Evolutionary conservation across 1,140 invertebrate genomes (phyloP).

Genomic region (Leptopilina clavipes): DNA sequence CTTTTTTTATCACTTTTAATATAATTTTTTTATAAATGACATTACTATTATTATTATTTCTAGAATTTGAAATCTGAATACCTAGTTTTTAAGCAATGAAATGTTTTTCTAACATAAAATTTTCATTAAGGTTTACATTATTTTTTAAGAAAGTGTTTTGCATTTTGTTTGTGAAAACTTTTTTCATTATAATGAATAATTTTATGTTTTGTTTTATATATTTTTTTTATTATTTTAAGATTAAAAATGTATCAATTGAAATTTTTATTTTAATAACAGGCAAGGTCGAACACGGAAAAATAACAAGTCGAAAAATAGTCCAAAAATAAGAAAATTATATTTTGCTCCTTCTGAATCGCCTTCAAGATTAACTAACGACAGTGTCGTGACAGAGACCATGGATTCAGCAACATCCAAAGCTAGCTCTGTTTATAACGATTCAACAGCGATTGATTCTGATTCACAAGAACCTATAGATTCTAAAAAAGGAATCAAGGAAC

Average conservation of each 20-base stretch:
- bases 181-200: no score
- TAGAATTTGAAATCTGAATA: no score
- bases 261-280: not conserved
- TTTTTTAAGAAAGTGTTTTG: not conserved
- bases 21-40: no score
- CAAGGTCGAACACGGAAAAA: not conserved
- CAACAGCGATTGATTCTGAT: conserved; percentile 22
- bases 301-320: not conserved
- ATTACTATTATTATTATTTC: no score
- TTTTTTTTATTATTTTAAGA: no score
- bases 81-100: no score
- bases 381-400: conserved; percentile 38
- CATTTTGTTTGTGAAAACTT: no score
- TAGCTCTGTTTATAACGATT: conserved; percentile 47
- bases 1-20: no score
- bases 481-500: conserved; percentile 41
- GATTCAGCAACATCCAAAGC: conserved; percentile 34
- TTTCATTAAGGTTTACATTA: no score
- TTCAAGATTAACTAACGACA: conserved; percentile 38
- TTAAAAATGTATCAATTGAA: no score
- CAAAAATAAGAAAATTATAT: conserved; percentile 39
- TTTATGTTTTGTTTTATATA: no score
- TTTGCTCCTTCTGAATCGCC: conserved; percentile 44
- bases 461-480: conserved; percentile 34
- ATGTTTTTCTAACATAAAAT: no score